phyloP scores from a whole-genome alignment of 1,140 invertebrate species.

The Vanessa atalanta region DNA sequence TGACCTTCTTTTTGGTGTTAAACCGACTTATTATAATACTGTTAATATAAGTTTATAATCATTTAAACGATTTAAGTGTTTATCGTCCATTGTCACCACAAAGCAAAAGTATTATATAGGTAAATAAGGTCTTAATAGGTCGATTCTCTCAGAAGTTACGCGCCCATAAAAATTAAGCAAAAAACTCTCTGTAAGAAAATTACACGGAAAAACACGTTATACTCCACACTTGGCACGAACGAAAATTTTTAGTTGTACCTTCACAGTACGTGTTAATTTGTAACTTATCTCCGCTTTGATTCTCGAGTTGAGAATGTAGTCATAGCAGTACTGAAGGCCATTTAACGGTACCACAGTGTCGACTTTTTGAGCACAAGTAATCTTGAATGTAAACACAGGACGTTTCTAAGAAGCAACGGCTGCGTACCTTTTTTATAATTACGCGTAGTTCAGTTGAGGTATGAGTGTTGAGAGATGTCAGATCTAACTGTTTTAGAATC shows the following conservation, averaged over 20 bases:
- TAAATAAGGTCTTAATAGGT: too few relatives aligned
- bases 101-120: too few relatives aligned
- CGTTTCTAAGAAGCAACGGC: conserved; percentile 33
- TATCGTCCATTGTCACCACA: too few relatives aligned
- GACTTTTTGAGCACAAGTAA: conserved; percentile 27
- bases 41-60: too few relatives aligned
- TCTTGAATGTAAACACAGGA: conserved; percentile 18
- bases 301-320: conserved; percentile 18
- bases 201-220: too few relatives aligned
- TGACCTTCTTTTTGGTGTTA: too few relatives aligned
- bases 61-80: too few relatives aligned
- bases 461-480: conserved; percentile 14
- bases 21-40: too few relatives aligned
- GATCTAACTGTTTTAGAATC: conserved; percentile 24
- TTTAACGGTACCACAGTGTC: conserved; percentile 21
- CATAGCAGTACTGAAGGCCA: conserved; percentile 30
- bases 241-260: not conserved
- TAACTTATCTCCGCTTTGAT: conserved; percentile 23
- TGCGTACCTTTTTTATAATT: conserved; percentile 31
- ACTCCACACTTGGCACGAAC: too few relatives aligned
- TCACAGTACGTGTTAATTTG: conserved; percentile 1
- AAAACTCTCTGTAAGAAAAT: too few relatives aligned
- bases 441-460: conserved; percentile 21
- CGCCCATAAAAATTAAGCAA: too few relatives aligned
- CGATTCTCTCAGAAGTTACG: too few relatives aligned